Evolutionary conservation across 37 sponge, comb jelly and placozoan species (phyloP).

Genomic region (Bolinopsis microptera): DNA sequence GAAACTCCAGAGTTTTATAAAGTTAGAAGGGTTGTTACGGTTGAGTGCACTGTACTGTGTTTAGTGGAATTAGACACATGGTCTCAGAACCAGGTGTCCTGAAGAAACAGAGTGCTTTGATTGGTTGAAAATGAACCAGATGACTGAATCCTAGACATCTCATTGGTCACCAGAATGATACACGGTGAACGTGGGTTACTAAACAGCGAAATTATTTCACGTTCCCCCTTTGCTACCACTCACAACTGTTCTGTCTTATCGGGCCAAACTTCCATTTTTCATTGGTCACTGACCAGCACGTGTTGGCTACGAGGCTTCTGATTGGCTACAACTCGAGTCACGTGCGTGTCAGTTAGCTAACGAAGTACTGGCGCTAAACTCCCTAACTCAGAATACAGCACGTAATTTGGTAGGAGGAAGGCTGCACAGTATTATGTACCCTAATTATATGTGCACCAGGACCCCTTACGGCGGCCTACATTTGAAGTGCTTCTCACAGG

Average conservation of each 20-base stretch:
- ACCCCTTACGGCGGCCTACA: background rate
- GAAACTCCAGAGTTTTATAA: background rate
- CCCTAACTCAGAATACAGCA: slow-evolving; percentile 31
- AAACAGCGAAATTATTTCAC: background rate
- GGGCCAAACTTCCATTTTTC: background rate
- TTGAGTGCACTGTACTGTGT: background rate
- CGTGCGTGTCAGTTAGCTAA: slow-evolving; percentile 30
- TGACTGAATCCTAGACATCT: background rate
- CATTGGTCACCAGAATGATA: background rate
- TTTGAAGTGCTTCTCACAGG: background rate
- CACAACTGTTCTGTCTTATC: background rate
- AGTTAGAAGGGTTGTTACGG: background rate
- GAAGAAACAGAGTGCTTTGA: background rate
- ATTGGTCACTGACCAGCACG: background rate
- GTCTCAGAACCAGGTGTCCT: background rate
- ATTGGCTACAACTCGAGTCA: background rate
- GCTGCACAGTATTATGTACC: background rate
- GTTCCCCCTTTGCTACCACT: no score
- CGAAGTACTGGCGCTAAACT: slow-evolving; percentile 17
- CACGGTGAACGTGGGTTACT: background rate
- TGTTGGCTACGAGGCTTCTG: background rate
- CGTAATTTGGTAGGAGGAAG: background rate
- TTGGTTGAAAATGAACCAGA: background rate
- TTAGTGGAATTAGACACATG: background rate
- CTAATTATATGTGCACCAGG: background rate